Evolutionary conservation across 1,140 invertebrate genomes (phyloP).

Genomic region (Hyphantria cunea): DNA sequence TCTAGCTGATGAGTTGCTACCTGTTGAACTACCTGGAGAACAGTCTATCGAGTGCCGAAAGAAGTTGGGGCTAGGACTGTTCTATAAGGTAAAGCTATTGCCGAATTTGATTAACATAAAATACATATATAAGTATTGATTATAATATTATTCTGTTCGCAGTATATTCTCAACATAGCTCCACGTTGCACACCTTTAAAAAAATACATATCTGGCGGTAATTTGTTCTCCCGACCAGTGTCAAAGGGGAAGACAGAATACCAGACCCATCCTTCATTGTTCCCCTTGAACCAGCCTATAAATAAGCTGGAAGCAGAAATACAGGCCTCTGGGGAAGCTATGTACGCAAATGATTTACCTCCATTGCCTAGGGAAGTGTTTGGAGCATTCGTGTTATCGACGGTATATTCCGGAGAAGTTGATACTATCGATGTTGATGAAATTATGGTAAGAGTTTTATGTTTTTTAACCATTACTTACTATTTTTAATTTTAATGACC

Average conservation of each 20-base stretch:
- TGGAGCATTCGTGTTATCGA: conserved; percentile 85
- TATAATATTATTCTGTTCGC: not conserved
- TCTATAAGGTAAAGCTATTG: conserved; percentile 86
- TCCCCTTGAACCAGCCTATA: conserved; percentile 88
- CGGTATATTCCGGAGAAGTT: conserved; percentile 81
- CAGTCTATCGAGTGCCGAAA: conserved; percentile 85
- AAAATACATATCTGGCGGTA: conserved; percentile 73
- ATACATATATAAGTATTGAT: not conserved
- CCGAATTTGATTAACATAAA: conserved; percentile 1
- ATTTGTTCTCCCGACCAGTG: conserved; percentile 82
- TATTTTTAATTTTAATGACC: too few relatives aligned
- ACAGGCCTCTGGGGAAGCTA: conserved; percentile 87
- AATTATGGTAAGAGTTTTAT: conserved; percentile 80
- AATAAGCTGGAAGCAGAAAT: conserved; percentile 87
- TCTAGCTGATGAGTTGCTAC: conserved; percentile 84
- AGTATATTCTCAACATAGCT: conserved; percentile 82
- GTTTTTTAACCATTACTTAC: conserved; percentile 5
- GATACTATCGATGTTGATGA: conserved; percentile 81
- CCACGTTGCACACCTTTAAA: conserved; percentile 57
- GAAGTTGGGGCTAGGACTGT: conserved; percentile 85
- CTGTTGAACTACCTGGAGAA: conserved; percentile 85
- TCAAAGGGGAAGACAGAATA: conserved; percentile 87
- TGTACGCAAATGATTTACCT: conserved; percentile 86
- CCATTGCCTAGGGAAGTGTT: conserved; percentile 83
- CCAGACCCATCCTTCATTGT: conserved; percentile 85